Base-by-base conservation (phyloP, 2,113 vertebrate genomes). In the Odontesthes bonariensis region DNA sequence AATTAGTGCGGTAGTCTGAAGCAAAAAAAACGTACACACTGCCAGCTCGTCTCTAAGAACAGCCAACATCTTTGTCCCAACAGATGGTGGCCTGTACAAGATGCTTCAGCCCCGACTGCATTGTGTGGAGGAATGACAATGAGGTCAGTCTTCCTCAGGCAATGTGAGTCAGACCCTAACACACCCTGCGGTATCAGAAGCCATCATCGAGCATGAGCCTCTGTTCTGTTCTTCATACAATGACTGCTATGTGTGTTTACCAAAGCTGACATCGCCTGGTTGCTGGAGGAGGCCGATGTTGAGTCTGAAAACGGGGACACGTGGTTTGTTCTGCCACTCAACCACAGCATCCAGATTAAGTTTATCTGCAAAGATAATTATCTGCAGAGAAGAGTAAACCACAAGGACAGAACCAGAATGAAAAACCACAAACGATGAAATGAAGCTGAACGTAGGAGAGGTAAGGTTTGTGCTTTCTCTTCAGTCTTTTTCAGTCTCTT, bases 181-280 rank as follows among this genome's bases (percentile, higher is more conserved):
- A 6, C 61, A n/a, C 32, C 49, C 60, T 17, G 27, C 44, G 42
- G 77, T 51, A 53, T 57, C 78, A 67, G 42, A 53, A 14, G 54
- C 38, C 65, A 42, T 46, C 58, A 11, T 27, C 23, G 61, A 23
- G 51, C 55, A 40, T 5, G 56, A 32, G 4, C 35, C 42, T 59
- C 56, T 55, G 32, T 54, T 68, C 78, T 52, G 57, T 57, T 9
- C 64, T 22, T 9, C 40, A 12, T 0, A 84, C 73, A 83, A 60
- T 40, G 53, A 19, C 31, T 1, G 13, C 52, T 71, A 51, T 81
- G 31, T 80, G 19, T 16, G 27, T 56, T 35, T 44, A 38, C 47
- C 32, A 9, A 4, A n/a, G 3, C 44, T 55, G 59, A 76, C 63
- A 27, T 33, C 46, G 14, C 61, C 8, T 8, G 1, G 0, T 0